Conservation (phyloP, 92 coral and sea anemone genomes). For the Siderastrea siderea region DNA sequence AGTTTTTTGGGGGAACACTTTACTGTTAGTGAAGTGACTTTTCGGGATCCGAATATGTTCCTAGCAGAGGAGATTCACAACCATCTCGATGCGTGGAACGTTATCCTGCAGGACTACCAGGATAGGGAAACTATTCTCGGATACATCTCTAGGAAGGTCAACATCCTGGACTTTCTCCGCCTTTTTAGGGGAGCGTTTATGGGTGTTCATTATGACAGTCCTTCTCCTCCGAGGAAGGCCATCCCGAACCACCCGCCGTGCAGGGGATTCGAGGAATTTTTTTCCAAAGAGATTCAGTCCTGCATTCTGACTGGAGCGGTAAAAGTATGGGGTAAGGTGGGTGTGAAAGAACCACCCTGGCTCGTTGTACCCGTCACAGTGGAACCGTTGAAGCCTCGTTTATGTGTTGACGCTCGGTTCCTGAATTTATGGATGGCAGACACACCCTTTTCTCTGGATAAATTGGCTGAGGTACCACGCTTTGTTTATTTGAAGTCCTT, state of each 20-base stretch:
- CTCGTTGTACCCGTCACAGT: neutral
- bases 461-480: too few relatives aligned
- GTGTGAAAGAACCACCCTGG: neutral
- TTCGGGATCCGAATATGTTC: neutral
- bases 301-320: neutral
- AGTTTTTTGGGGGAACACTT: neutral
- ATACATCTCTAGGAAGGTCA: neutral
- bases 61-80: neutral
- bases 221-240: neutral
- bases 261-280: neutral
- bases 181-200: neutral
- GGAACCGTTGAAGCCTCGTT: neutral
- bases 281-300: neutral
- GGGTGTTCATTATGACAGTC: neutral
- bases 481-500: too few relatives aligned
- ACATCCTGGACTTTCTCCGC: neutral
- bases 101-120: neutral
- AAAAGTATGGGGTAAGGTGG: neutral
- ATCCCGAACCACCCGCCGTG: neutral
- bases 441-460: too few relatives aligned
- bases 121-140: neutral
- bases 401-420: too few relatives aligned
- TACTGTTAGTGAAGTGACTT: neutral
- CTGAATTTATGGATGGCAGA: too few relatives aligned
- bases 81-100: neutral